These are phyloP conservation scores for Apamea anceps DNA, from an alignment of 2,888 invertebrate genomes.

Conservation along the genomic window DNA sequence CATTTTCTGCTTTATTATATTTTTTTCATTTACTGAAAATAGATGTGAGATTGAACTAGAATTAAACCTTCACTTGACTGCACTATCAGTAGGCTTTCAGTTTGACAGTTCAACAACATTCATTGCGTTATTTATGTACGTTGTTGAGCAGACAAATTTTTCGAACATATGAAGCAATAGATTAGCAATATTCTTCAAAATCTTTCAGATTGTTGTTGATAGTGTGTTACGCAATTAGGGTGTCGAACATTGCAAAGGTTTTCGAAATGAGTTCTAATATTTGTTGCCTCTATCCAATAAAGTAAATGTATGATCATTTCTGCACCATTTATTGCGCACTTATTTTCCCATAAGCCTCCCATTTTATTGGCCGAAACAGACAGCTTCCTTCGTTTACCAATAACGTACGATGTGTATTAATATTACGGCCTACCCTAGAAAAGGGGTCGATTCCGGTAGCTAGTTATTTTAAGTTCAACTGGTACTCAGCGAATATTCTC, in stretches of 20 bases:
- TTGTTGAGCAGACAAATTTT: background rate
- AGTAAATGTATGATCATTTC: slow-evolving; percentile 12
- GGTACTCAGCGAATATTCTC: slow-evolving; percentile 9
- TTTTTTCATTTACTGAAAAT: background rate
- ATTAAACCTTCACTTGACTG: background rate
- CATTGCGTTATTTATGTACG: background rate
- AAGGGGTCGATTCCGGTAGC: slow-evolving; percentile 19
- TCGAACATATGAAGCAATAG: background rate
- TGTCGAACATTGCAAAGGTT: background rate
- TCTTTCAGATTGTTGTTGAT: background rate
- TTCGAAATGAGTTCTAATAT: background rate
- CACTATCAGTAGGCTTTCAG: background rate
- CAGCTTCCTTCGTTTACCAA: slow-evolving; percentile 27
- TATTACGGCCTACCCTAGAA: slow-evolving; percentile 12
- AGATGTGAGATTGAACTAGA: background rate
- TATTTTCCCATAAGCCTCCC: slow-evolving; percentile 17
- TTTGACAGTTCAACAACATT: background rate
- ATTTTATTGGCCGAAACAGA: slow-evolving; percentile 30
- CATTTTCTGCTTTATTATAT: background rate
- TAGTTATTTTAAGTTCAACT: slow-evolving; percentile 13
- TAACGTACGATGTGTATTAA: slow-evolving; percentile 38
- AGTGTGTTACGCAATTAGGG: background rate
- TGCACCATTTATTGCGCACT: slow-evolving; percentile 16
- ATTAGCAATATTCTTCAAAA: background rate
- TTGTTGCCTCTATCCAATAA: slow-evolving; percentile 7